These are phyloP conservation scores for Macrophya alboannulata DNA, from an alignment of 2,888 invertebrate genomes.

Conservation along the genomic window DNA sequence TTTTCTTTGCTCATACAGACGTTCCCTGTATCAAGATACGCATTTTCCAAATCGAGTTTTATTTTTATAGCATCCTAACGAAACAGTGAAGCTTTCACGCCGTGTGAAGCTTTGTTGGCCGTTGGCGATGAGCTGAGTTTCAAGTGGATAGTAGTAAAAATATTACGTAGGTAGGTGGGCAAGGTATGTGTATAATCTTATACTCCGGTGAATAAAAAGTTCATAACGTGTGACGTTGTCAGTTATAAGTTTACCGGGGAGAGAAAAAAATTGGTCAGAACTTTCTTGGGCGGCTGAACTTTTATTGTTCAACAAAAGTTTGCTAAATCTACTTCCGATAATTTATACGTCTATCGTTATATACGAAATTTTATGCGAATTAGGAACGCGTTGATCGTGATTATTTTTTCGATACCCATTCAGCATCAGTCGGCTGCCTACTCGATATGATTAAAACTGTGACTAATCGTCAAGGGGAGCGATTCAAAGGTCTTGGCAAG, in stretches of 20 bases:
- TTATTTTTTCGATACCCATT: background rate
- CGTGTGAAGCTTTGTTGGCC: slow-evolving; percentile 3
- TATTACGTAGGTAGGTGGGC: background rate
- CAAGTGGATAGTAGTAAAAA: background rate
- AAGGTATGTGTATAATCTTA: no score
- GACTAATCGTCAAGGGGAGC: background rate
- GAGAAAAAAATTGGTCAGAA: slow-evolving; percentile 25
- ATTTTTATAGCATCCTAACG: slow-evolving; percentile 15
- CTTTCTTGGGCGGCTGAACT: slow-evolving; percentile 1
- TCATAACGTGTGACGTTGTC: slow-evolving; percentile 6
- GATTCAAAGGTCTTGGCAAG: background rate
- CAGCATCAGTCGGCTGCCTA: background rate
- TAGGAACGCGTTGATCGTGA: background rate
- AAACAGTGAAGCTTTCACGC: slow-evolving; percentile 18
- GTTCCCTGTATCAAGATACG: background rate
- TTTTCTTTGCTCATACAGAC: background rate
- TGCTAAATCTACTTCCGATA: slow-evolving; percentile 2
- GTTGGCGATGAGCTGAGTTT: slow-evolving; percentile 29
- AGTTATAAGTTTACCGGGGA: background rate
- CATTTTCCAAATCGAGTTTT: background rate
- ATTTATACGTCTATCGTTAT: background rate
- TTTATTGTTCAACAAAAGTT: background rate
- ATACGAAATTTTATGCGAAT: background rate
- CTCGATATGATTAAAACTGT: background rate
- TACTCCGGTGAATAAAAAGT: background rate